These are phyloP conservation scores for Drosophila falleni DNA, from an alignment of 2,888 invertebrate species.

Conservation along the genomic window DNA sequence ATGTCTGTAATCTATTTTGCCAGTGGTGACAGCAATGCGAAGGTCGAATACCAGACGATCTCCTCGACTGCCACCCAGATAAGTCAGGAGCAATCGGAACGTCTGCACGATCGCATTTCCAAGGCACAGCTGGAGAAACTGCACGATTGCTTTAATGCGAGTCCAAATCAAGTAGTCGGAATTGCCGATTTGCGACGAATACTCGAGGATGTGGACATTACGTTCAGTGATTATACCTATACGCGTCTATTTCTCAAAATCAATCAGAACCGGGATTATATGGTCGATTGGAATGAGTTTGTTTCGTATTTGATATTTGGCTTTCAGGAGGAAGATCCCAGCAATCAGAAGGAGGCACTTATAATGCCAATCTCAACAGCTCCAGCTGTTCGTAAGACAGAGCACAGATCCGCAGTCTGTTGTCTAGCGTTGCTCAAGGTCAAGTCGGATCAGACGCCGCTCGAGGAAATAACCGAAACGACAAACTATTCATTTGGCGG, in stretches of 20 bases:
- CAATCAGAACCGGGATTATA: slow-evolving; percentile 87
- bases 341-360: slow-evolving; percentile 88
- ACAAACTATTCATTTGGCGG: slow-evolving; percentile 55
- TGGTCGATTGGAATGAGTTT: slow-evolving; percentile 91
- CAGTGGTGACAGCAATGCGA: slow-evolving; percentile 49
- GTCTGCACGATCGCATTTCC: slow-evolving; percentile 81
- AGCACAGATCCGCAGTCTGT: slow-evolving; percentile 90
- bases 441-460: slow-evolving; percentile 62
- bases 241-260: slow-evolving; percentile 88
- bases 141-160: slow-evolving; percentile 58
- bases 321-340: slow-evolving; percentile 89
- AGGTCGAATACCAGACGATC: slow-evolving; percentile 73
- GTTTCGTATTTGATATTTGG: slow-evolving; percentile 91
- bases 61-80: slow-evolving; percentile 63
- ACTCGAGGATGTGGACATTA: slow-evolving; percentile 69
- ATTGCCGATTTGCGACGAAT: slow-evolving; percentile 71
- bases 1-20: slow-evolving; percentile 53
- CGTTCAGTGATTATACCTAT: slow-evolving; percentile 87
- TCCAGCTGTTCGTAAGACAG: slow-evolving; percentile 88
- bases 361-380: slow-evolving; percentile 88
- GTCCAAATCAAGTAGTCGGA: slow-evolving; percentile 65
- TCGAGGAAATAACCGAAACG: slow-evolving; percentile 55
- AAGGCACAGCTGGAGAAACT: slow-evolving; percentile 78
- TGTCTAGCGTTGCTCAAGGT: slow-evolving; percentile 85
- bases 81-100: slow-evolving; percentile 69